phyloP scores from a whole-genome alignment of 2,113 vertebrate species.

The Sporophila hypoxantha region DNA sequence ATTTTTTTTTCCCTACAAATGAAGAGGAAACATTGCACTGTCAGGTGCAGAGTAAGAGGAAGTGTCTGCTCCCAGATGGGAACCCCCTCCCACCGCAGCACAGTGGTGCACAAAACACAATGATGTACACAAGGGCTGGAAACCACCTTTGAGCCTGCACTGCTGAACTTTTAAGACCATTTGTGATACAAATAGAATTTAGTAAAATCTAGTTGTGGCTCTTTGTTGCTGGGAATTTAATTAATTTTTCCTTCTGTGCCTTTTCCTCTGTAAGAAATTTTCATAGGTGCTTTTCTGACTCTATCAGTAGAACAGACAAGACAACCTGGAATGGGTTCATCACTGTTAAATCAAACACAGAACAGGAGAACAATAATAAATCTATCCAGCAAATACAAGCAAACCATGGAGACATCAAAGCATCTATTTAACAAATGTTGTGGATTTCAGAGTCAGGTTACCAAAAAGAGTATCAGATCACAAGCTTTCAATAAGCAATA shows the following conservation, averaged over 20 bases:
- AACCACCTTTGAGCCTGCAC: not conserved
- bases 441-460: not conserved
- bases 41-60: constrained; percentile 15
- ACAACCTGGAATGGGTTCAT: not conserved
- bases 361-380: not conserved
- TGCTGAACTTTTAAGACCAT: not conserved
- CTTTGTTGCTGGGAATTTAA: not conserved
- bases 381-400: not conserved
- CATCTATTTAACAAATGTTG: not conserved
- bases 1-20: not conserved
- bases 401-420: not conserved
- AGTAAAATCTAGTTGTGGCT: not conserved
- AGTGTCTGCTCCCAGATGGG: not conserved
- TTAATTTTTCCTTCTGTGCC: not conserved
- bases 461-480: not conserved
- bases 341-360: not conserved
- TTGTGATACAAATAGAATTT: not conserved
- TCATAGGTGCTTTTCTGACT: not conserved
- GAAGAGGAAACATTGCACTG: not conserved
- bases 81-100: not conserved
- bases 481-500: not conserved
- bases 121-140: not conserved
- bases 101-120: not conserved
- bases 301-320: not conserved
- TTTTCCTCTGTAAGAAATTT: not conserved